Evolutionary conservation across 1,140 invertebrate genomes (phyloP).

Genomic region (Coptotermes formosanus): DNA sequence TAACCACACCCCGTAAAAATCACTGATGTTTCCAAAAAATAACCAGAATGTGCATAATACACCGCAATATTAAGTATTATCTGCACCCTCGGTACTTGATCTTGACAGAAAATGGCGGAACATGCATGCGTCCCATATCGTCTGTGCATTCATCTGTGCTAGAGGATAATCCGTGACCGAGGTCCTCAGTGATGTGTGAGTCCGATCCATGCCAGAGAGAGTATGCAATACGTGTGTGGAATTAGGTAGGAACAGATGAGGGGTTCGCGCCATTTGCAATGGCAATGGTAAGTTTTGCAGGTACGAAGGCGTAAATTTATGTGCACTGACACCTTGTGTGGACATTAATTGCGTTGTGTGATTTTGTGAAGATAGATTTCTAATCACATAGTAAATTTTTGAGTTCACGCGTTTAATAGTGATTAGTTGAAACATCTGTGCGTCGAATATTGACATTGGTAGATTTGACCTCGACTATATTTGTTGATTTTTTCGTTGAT

Average conservation of each 20-base stretch:
- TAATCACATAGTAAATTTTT: background rate
- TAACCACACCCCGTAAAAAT: too few relatives aligned
- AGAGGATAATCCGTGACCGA: too few relatives aligned
- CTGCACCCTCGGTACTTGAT: too few relatives aligned
- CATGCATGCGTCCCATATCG: too few relatives aligned
- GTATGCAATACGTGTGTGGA: background rate
- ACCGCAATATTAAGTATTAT: too few relatives aligned
- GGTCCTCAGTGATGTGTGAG: too few relatives aligned
- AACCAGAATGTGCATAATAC: too few relatives aligned
- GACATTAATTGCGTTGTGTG: background rate
- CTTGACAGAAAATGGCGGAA: too few relatives aligned
- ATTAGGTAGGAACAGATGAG: background rate
- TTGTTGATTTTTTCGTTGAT: background rate
- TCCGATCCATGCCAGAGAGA: background rate
- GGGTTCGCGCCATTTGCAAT: constrained; percentile 36
- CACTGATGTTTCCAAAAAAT: too few relatives aligned
- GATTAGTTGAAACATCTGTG: background rate
- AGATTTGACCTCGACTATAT: background rate
- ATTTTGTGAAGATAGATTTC: too few relatives aligned
- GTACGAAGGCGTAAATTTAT: background rate
- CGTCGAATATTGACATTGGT: background rate
- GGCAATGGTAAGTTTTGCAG: constrained; percentile 30
- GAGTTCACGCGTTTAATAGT: background rate
- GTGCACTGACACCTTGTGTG: background rate
- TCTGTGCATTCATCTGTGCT: too few relatives aligned